Evolutionary conservation across 1,140 invertebrate genomes (phyloP).

Genomic region (Drosophila biarmipes): DNA sequence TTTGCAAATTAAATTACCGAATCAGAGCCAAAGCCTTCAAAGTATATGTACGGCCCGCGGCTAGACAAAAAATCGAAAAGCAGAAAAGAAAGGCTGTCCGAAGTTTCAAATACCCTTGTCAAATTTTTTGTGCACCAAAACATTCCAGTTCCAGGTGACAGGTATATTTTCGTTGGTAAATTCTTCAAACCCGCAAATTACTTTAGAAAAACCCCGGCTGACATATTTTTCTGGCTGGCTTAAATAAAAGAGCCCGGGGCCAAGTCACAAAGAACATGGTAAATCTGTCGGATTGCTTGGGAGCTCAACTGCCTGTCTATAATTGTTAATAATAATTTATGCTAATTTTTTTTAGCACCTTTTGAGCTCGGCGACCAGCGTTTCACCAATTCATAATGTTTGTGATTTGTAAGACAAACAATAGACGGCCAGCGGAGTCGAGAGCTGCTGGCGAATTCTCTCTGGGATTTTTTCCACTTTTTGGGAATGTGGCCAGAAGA

Average conservation of each 20-base stretch:
- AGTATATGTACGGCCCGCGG: conserved; percentile 23
- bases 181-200: conserved; percentile 3
- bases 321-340: conserved; percentile 79
- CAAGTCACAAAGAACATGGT: conserved; percentile 20
- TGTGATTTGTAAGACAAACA: conserved; percentile 80
- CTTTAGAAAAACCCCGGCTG: conserved; percentile 13
- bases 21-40: conserved; percentile 41
- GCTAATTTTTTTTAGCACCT: conserved; percentile 75
- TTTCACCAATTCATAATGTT: conserved; percentile 77
- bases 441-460: conserved; percentile 71
- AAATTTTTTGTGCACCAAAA: conserved; percentile 19
- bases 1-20: conserved; percentile 74
- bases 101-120: conserved; percentile 24
- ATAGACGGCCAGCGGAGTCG: conserved; percentile 29
- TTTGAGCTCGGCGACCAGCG: conserved; percentile 26
- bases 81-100: conserved; percentile 26
- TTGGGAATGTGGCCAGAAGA: conserved; percentile 68
- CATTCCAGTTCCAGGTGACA: conserved; percentile 20
- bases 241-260: conserved; percentile 18
- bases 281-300: conserved; percentile 31
- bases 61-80: conserved; percentile 17
- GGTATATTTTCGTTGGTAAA: conserved; percentile 10
- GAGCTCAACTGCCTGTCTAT: conserved; percentile 56
- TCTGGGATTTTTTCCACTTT: conserved; percentile 6
- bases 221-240: conserved; percentile 24